Base-by-base conservation (phyloP, 1,140 invertebrate genomes). In the Drosophila mayri region DNA sequence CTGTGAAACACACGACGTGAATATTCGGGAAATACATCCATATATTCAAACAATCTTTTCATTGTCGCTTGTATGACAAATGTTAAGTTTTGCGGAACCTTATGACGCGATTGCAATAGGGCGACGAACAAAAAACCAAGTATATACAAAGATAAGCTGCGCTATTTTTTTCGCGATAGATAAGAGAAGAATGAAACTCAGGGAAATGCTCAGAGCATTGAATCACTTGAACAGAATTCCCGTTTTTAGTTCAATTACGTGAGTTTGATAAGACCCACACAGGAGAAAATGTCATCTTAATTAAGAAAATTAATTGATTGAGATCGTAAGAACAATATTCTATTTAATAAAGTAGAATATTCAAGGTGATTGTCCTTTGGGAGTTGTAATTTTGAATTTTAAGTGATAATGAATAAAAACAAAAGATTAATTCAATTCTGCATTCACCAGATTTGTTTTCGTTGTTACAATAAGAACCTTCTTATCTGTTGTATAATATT, bases 131-230 rank as follows among this genome's bases (percentile, higher is more conserved):
- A 70, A 74, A 52, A 62, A 62, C 50, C 62, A 62, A 54, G 52
- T 65, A 77, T 44, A 47, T 46, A 80, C 32, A 46, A 49, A 80
- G 83, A 87, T 87, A 87, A 87, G 82, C 64, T 49, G 47, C 58
- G 54, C 62, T 63, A 41, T 18, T 61, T 38, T 38, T 60, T 70
- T 70, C 47, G 46, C 60, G 22, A 75, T 62, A 81, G 82, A 85
- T 86, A 84, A 85, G 58, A 64, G 59, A 60, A 37, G 25, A 47
- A 22, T 41, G 52, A 30, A 71, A 52, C 38, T 35, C 25, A 9
- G 47, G 59, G 37, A 74, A 71, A 76, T 59, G 37, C 47, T 35
- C 12, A 12, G 14, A 66, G 52, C 55, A 70, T 79, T 70, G 64
- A 79, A 60, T 66, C 61, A 75, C 49, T 76, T 52, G 11, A 22